Evolutionary conservation across 2,797 vertebrate genomes (phyloP).

Genomic region (Pristis pectinata): DNA sequence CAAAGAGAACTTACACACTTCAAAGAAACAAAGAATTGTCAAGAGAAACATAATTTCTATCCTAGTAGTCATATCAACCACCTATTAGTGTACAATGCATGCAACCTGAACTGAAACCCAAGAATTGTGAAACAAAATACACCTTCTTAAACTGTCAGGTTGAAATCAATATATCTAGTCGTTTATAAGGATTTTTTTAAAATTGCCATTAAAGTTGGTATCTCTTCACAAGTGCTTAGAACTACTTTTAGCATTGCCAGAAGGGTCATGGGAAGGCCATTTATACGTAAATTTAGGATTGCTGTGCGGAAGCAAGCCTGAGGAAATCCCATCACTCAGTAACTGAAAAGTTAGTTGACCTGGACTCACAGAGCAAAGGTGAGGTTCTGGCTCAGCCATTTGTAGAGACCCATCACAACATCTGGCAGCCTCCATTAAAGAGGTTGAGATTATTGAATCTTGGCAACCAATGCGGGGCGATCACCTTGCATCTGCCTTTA

Average conservation of each 20-base stretch:
- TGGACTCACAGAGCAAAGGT: background rate
- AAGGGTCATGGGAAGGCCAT: background rate
- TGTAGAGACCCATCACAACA: background rate
- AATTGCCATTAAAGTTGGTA: background rate
- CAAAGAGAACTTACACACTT: background rate
- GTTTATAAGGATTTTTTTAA: background rate
- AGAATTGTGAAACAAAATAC: background rate
- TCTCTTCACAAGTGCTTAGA: background rate
- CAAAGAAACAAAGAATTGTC: background rate
- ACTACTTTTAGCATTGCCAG: background rate
- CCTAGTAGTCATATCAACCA: background rate
- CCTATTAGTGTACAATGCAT: background rate
- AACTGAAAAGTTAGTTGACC: background rate
- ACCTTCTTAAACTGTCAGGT: background rate
- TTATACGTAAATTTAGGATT: background rate
- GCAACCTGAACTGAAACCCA: background rate
- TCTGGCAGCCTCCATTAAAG: background rate
- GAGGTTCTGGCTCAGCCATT: background rate
- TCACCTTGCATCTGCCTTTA: background rate
- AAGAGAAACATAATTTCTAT: background rate
- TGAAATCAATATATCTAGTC: background rate
- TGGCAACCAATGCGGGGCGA: background rate
- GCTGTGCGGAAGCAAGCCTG: background rate
- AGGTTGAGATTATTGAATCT: background rate
- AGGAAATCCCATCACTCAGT: background rate